These are phyloP conservation scores for Pheosia gnoma DNA, from an alignment of 2,888 invertebrate species.

Conservation along the genomic window DNA sequence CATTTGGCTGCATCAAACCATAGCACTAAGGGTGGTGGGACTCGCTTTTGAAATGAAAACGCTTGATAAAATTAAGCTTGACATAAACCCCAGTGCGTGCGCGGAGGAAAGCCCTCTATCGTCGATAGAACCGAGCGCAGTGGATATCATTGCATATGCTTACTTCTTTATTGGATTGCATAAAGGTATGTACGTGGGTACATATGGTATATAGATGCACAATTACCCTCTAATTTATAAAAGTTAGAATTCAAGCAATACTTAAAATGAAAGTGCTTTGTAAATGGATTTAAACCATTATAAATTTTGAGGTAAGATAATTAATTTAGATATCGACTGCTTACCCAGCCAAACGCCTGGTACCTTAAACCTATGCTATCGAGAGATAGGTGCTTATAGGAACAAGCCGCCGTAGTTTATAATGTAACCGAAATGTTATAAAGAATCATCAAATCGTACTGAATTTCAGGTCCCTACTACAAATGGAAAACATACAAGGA, in stretches of 20 bases:
- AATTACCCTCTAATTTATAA: too few relatives aligned
- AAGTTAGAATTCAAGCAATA: too few relatives aligned
- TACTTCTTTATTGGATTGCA: constrained; percentile 93
- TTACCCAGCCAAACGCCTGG: too few relatives aligned
- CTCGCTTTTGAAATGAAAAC: constrained; percentile 89
- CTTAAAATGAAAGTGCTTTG: too few relatives aligned
- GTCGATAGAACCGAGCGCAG: constrained; percentile 66
- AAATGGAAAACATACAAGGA: constrained; percentile 90
- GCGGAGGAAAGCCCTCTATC: neutral
- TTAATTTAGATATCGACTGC: too few relatives aligned
- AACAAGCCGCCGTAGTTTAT: neutral
- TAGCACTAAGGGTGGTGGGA: constrained; percentile 92
- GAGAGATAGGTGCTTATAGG: neutral
- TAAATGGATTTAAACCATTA: too few relatives aligned
- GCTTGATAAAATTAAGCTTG: neutral
- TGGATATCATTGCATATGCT: constrained; percentile 90
- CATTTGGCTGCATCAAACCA: constrained; percentile 91
- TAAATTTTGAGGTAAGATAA: too few relatives aligned
- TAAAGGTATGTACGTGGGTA: constrained; percentile 83
- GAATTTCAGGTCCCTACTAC: constrained; percentile 91
- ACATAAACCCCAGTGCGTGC: neutral
- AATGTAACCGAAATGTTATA: neutral
- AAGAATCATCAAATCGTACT: too few relatives aligned
- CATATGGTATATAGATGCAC: too few relatives aligned
- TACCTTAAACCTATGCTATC: too few relatives aligned